A percentile compares a stretch with the other conserved stretches of the same genome.
These are phyloP conservation scores for Phalacrocorax brasilianus DNA, from an alignment of 2,113 vertebrate species.

Conservation along the genomic window DNA sequence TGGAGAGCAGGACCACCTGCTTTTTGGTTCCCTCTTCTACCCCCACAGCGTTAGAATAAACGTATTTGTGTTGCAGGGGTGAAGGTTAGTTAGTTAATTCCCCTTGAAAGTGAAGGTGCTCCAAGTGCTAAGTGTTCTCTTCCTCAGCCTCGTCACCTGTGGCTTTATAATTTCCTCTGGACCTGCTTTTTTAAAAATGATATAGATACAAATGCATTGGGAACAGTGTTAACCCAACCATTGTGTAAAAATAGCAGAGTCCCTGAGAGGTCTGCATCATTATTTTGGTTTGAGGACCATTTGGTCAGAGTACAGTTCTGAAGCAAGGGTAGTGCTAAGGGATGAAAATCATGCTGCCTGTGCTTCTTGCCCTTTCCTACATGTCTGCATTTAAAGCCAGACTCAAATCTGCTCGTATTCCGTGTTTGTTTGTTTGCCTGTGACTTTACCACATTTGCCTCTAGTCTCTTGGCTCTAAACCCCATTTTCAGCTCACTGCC, in stretches of 20 bases:
- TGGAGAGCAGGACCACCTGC: accelerated
- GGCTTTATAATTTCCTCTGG: slow-evolving; percentile 19
- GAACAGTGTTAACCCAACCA: accelerated
- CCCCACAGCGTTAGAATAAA: accelerated
- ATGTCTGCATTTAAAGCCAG: neutral
- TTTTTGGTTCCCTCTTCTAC: neutral
- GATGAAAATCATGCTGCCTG: accelerated
- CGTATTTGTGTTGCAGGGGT: accelerated
- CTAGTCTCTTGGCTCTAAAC: neutral
- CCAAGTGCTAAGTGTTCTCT: neutral
- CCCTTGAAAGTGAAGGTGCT: neutral
- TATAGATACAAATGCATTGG: accelerated
- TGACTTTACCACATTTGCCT: neutral
- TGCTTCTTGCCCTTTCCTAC: neutral
- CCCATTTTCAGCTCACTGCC: accelerated
- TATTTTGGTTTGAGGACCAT: accelerated
- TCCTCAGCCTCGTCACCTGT: neutral
- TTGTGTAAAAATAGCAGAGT: accelerated
- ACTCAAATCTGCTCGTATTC: neutral
- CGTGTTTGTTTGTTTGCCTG: neutral
- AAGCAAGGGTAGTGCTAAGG: accelerated
- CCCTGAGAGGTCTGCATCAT: accelerated
- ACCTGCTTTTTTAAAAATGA: neutral
- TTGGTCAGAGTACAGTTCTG: accelerated
- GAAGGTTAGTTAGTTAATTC: neutral